Evolutionary conservation across 2,888 invertebrate genomes (phyloP).

Genomic region (Drosophila nr. perissopoda): DNA sequence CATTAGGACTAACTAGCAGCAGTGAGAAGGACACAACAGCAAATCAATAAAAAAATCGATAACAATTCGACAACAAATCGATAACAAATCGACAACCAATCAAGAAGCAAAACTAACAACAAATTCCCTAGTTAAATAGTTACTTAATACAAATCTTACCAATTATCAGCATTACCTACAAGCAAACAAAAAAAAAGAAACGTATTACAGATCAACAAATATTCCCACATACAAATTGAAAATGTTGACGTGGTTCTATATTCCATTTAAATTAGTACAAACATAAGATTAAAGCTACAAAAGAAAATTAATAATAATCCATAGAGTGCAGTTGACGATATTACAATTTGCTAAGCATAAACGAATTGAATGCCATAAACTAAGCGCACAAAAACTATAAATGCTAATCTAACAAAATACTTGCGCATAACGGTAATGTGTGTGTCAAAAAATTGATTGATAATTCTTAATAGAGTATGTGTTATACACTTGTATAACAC

Average conservation of each 20-base stretch:
- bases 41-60: constrained; percentile 20
- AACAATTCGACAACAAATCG: constrained; percentile 8
- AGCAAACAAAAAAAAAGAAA: not conserved
- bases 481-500: constrained; percentile 29
- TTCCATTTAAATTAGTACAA: constrained; percentile 78
- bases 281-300: constrained; percentile 50
- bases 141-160: constrained; percentile 17
- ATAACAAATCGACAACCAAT: constrained; percentile 34
- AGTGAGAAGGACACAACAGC: constrained; percentile 57
- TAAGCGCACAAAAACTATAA: constrained; percentile 52
- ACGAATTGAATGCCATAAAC: constrained; percentile 52
- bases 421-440: constrained; percentile 53
- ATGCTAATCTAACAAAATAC: constrained; percentile 23
- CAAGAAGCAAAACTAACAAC: constrained; percentile 19
- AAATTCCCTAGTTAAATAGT: constrained; percentile 29
- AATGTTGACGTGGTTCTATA: constrained; percentile 52
- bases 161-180: constrained; percentile 24
- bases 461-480: constrained; percentile 32
- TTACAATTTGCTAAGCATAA: constrained; percentile 26
- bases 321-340: constrained; percentile 27
- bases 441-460: constrained; percentile 59
- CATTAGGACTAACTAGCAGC: constrained; percentile 75
- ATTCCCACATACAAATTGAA: constrained; percentile 32
- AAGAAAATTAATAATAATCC: constrained; percentile 14
- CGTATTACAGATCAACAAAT: constrained; percentile 35